Evolutionary conservation across 2,797 vertebrate genomes (phyloP), one percentile per base, ranked within the genome.

Genomic region (Ptychobarbus kaznakovi): DNA sequence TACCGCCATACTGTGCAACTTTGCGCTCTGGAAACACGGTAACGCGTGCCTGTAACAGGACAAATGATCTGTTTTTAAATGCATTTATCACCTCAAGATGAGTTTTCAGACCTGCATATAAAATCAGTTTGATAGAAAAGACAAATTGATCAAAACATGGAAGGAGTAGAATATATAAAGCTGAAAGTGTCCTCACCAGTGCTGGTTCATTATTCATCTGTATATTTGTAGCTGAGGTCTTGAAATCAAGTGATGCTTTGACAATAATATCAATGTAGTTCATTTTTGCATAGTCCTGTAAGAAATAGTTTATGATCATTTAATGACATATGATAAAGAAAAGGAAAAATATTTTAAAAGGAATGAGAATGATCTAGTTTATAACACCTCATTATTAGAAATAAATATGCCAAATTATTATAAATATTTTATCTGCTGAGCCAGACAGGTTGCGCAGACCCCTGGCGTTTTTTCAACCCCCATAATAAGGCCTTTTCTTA

Each of bases 1-100:
- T 92, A 56, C 97, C 97, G 5, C 95, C 95, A 2, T 96, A 93
- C 51, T 95, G 95, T 13, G 95, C 93, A 15, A 86, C 92, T 9
- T 93, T 93, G 84, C 95, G 96, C 79, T 96, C 97, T 70, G 98
- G 98, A 89, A 97, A 99, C 70, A 97, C 96, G 0, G 96, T 98
- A 89, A 99, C 93, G 63, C 93, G 96, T 74, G 95, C 95, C 98
- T 99, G 82, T 18, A 61, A 79, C 3, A 83, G 32, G 44, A 76
- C 28, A 18, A 63, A 25, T 38, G 12, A 13, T 28, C 2, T 53
- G 56, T 51, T 4, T 68, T 53, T 1, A 18, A 51, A 22, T 68
- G 42, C 32, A 6, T 80, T 49, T 13, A 69, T 81, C 42, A 28
- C n/a, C 13, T 75, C 3, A 75, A 75, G 25, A 51, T 40, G 44